A percentile compares a stretch with the other conserved stretches of the same genome.
These are phyloP conservation scores for Vombatus ursinus DNA, from an alignment of 2,113 vertebrate genomes.

Conservation along the genomic window DNA sequence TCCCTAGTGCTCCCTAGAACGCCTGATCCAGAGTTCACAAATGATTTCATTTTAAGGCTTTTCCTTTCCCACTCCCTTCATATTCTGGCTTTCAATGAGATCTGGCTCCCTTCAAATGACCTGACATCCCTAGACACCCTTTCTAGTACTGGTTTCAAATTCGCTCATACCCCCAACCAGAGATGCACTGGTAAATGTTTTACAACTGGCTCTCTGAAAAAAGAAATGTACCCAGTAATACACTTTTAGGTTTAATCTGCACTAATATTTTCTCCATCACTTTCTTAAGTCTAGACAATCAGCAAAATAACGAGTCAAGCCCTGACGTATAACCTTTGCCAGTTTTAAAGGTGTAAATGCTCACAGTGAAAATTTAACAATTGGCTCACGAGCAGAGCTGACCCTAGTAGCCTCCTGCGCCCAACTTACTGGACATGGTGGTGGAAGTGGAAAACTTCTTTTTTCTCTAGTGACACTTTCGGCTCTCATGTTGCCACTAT, in stretches of 20 bases:
- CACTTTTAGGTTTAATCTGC: not conserved
- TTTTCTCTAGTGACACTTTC: not conserved
- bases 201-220: not conserved
- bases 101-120: not conserved
- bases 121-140: not conserved
- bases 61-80: not conserved
- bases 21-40: not conserved
- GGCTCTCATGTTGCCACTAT: not conserved
- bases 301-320: not conserved
- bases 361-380: not conserved
- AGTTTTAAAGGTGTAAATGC: not conserved
- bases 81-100: not conserved
- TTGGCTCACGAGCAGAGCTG: not conserved
- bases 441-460: not conserved
- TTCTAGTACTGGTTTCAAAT: not conserved
- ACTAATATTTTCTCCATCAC: not conserved
- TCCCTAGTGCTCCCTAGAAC: not conserved
- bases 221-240: not conserved
- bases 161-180: not conserved
- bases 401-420: not conserved
- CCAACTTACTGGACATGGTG: not conserved
- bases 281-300: not conserved
- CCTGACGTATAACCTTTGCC: not conserved
- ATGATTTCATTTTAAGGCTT: not conserved
- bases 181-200: not conserved